A percentile compares a stretch with the other conserved stretches of the same genome.
phyloP scores from a whole-genome alignment of 2,113 vertebrate genomes.

The Ondatra zibethicus region DNA sequence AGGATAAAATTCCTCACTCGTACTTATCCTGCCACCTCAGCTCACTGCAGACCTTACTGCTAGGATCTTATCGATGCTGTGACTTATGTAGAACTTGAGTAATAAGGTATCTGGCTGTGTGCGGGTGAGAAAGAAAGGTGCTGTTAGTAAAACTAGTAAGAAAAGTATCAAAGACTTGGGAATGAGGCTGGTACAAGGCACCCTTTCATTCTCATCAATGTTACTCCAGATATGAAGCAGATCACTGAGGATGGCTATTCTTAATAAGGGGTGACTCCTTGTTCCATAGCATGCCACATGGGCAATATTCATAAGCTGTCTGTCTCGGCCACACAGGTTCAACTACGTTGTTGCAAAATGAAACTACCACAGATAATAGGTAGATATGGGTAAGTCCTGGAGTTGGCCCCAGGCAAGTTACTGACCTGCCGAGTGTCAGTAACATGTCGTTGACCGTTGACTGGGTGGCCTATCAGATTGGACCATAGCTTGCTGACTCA shows the following conservation, averaged over 20 bases:
- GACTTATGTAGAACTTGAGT: conserved; percentile 2
- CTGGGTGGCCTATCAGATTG: background rate
- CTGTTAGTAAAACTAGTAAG: background rate
- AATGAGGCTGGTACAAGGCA: background rate
- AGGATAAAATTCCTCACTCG: background rate
- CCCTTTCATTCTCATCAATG: background rate
- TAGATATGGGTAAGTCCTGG: background rate
- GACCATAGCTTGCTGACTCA: background rate
- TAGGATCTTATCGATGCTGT: background rate
- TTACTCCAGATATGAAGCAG: background rate
- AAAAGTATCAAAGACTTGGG: background rate
- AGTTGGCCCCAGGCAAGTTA: no score
- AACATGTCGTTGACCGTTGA: conserved; percentile 20
- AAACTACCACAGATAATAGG: background rate
- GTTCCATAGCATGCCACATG: background rate
- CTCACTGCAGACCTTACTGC: background rate
- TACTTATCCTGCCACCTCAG: background rate
- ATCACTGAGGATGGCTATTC: background rate
- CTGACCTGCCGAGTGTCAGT: background rate
- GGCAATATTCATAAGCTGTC: background rate
- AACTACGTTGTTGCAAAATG: background rate
- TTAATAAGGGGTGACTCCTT: background rate
- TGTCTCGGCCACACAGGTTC: background rate
- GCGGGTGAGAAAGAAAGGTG: background rate
- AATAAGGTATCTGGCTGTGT: conserved; percentile 1